These are phyloP conservation scores for Hypomesus transpacificus DNA, from an alignment of 2,113 vertebrate species.

Conservation along the genomic window DNA sequence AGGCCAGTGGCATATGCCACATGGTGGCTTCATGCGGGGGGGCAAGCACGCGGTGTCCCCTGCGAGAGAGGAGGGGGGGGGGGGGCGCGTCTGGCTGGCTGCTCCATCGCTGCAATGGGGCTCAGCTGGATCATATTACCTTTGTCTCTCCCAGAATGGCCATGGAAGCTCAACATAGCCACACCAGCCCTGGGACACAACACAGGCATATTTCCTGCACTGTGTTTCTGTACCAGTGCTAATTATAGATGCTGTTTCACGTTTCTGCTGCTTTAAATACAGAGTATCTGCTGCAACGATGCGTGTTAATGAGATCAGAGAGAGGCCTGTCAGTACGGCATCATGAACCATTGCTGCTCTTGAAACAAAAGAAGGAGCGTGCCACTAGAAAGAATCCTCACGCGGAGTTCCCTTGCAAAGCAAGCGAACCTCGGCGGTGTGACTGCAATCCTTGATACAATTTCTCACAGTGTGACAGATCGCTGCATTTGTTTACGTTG, in stretches of 20 bases:
- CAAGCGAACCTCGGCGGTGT: background rate
- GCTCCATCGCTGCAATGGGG: constrained; percentile 59
- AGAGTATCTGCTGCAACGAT: constrained; percentile 27
- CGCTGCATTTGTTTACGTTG: constrained; percentile 21
- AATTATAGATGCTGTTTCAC: background rate
- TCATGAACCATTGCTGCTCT: constrained; percentile 26
- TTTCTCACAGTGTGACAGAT: background rate
- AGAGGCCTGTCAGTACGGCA: constrained; percentile 45
- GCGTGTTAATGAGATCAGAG: constrained; percentile 40
- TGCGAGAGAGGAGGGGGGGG: constrained; percentile 39
- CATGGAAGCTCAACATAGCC: constrained; percentile 22
- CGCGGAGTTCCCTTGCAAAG: background rate
- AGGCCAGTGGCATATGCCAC: constrained; percentile 34
- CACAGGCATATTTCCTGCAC: constrained; percentile 12
- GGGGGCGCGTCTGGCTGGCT: constrained; percentile 45
- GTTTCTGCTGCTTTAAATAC: constrained; percentile 1
- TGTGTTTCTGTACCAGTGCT: background rate
- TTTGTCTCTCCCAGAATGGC: constrained; percentile 63
- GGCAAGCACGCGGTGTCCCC: constrained; percentile 28
- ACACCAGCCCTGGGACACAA: background rate
- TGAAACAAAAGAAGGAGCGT: constrained; percentile 41
- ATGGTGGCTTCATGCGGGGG: no score
- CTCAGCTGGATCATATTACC: constrained; percentile 66
- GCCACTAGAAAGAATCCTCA: background rate
- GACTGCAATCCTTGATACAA: background rate